Percentiles rank a stretch among this genome's conserved stretches.
Conservation (phyloP, 2,113 vertebrate species). For the Plestiodon gilberti region DNA sequence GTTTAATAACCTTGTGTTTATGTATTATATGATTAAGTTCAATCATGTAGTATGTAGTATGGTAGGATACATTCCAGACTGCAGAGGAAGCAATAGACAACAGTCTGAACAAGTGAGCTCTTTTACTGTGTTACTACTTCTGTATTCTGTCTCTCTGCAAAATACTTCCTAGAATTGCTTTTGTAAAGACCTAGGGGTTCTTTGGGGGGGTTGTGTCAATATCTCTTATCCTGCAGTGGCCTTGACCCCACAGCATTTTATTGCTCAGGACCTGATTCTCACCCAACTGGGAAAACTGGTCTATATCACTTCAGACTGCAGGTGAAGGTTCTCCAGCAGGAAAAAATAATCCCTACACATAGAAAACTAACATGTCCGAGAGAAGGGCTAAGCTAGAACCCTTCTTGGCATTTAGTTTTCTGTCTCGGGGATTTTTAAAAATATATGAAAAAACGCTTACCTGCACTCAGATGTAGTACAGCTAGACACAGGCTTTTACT, state of each 20-base stretch:
- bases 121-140: not conserved
- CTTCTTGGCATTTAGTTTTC: no score
- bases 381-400: not conserved
- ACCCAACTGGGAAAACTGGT: not conserved
- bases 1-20: no score
- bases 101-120: not conserved
- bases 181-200: not conserved
- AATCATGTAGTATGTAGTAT: no score
- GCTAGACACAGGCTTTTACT: not conserved
- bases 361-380: not conserved
- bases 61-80: not conserved
- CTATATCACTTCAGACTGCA: not conserved
- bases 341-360: not conserved
- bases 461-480: not conserved
- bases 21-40: not conserved
- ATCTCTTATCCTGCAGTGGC: not conserved
- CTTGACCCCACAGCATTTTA: not conserved
- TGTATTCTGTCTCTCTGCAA: not conserved
- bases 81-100: not conserved
- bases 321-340: not conserved
- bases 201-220: not conserved
- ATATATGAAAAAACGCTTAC: not conserved
- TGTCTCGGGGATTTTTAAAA: not conserved
- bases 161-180: not conserved
- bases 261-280: not conserved